Conservation (phyloP, 2,888 invertebrate species). For the Volucella bombylans region DNA sequence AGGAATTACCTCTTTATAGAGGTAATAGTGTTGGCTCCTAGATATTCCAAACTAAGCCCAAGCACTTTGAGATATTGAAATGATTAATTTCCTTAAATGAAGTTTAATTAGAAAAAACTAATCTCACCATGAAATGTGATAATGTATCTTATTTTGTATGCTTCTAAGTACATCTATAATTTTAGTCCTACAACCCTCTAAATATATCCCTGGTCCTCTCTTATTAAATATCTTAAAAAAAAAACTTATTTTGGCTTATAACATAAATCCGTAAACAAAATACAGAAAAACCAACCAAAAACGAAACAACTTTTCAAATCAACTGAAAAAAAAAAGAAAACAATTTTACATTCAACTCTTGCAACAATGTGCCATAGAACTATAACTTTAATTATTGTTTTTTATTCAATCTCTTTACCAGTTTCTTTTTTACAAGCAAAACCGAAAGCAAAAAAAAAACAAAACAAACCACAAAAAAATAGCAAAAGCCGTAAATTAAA, state of each 20-base stretch:
- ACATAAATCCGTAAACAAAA: slow-evolving; percentile 13
- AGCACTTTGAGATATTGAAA: too few species aligned
- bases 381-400: slow-evolving; percentile 74
- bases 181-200: not conserved
- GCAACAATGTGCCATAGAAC: slow-evolving; percentile 74
- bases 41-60: too few species aligned
- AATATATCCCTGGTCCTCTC: too few species aligned
- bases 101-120: not conserved
- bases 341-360: slow-evolving; percentile 62
- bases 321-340: slow-evolving; percentile 43
- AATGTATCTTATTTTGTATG: slow-evolving; percentile 16
- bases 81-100: too few species aligned
- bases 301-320: slow-evolving; percentile 64
- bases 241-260: slow-evolving; percentile 30
- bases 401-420: slow-evolving; percentile 72
- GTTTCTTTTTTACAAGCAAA: slow-evolving; percentile 73
- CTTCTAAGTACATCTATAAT: not conserved
- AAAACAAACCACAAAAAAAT: slow-evolving; percentile 73
- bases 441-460: slow-evolving; percentile 51
- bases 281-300: too few species aligned
- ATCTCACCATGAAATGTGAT: slow-evolving; percentile 46
- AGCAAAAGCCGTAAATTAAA: slow-evolving; percentile 70
- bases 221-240: not conserved
- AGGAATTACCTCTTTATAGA: too few species aligned
- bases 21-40: too few species aligned